Conservation (phyloP, 2,888 invertebrate genomes). For the Drosophila niveifrons region DNA sequence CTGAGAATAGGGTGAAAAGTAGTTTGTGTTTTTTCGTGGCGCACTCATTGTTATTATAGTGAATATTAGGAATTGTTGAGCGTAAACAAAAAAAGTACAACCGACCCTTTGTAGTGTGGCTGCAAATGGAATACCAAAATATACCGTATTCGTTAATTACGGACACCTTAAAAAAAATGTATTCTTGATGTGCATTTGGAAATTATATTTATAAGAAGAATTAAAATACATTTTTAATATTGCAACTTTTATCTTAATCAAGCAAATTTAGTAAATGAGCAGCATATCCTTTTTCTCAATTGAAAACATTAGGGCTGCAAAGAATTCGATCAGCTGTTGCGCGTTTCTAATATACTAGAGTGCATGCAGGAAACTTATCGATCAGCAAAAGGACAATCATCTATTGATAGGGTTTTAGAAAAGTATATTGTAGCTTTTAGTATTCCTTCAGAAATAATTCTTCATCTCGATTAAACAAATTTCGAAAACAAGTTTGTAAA, state of each 20-base stretch:
- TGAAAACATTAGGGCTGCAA: neutral
- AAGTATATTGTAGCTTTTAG: neutral
- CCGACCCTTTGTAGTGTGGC: constrained; percentile 17
- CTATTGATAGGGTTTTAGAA: neutral
- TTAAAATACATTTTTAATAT: neutral
- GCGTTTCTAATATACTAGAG: neutral
- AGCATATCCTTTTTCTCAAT: neutral
- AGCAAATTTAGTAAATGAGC: neutral
- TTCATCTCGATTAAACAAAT: neutral
- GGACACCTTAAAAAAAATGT: neutral
- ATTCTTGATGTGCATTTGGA: neutral
- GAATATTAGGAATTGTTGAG: constrained; percentile 1
- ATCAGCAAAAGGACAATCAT: neutral
- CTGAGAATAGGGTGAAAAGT: constrained; percentile 74
- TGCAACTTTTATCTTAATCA: too few relatives aligned
- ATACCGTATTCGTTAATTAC: constrained; percentile 10
- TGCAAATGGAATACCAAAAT: neutral
- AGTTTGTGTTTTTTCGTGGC: constrained; percentile 65
- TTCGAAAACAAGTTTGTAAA: constrained; percentile 3
- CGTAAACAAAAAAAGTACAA: constrained; percentile 46
- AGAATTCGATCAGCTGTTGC: neutral
- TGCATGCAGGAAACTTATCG: neutral
- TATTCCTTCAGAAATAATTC: constrained; percentile 1
- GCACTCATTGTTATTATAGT: constrained; percentile 62
- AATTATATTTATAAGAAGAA: neutral